Percentiles rank a stretch among this genome's conserved stretches.
These are phyloP conservation scores for Epizoanthus rinbou DNA, from an alignment of 92 coral and sea anemone species.

Conservation along the genomic window DNA sequence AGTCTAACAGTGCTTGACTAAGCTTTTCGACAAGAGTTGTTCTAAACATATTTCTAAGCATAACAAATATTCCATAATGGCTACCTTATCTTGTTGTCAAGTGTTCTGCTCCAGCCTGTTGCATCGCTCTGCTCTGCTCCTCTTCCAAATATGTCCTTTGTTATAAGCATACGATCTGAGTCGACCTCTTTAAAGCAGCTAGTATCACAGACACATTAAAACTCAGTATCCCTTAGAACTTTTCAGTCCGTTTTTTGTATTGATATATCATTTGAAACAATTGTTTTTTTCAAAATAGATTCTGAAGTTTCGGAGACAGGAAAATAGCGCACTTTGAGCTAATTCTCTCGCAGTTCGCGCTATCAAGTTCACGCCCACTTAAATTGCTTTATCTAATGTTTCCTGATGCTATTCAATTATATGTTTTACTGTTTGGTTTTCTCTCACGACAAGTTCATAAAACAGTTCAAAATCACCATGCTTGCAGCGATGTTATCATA, in stretches of 20 bases:
- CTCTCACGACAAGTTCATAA: not conserved
- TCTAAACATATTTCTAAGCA: not conserved
- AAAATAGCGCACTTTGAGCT: not conserved
- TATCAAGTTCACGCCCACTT: constrained; percentile 18
- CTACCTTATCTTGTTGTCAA: constrained; percentile 24
- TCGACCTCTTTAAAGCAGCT: not conserved
- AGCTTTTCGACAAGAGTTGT: not conserved
- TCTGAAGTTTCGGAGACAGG: not conserved
- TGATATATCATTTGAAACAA: not conserved
- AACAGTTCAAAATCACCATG: not conserved
- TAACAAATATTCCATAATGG: not conserved
- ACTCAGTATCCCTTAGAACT: not conserved
- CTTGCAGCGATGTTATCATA: not conserved
- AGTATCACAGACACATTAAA: not conserved
- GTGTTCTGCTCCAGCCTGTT: not conserved
- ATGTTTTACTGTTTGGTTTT: constrained; percentile 19
- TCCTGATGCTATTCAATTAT: not conserved
- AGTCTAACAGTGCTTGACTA: not conserved
- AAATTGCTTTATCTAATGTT: not conserved
- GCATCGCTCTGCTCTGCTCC: not conserved
- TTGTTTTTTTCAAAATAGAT: not conserved
- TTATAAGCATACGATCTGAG: not conserved
- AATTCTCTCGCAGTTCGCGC: constrained; percentile 11
- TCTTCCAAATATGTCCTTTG: constrained; percentile 17
- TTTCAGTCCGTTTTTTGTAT: not conserved